Evolutionary conservation across 2,888 invertebrate species (phyloP).

Genomic region (Macaria liturata): DNA sequence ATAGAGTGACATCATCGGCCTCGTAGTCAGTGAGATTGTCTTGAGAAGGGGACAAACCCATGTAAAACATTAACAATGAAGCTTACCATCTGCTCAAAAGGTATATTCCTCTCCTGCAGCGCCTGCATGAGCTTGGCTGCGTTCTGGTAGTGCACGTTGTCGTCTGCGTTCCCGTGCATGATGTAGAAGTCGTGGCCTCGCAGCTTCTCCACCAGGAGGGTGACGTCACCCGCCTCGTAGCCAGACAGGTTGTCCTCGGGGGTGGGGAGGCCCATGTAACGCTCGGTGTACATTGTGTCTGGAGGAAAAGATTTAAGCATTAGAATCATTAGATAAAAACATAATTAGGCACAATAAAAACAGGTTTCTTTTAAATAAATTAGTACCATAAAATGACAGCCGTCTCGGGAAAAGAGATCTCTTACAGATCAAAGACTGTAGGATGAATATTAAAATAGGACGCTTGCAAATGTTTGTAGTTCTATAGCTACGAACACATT

Average conservation of each 20-base stretch:
- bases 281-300: conserved; percentile 96
- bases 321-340: too few species aligned
- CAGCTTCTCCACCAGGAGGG: conserved; percentile 86
- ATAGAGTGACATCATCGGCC: conserved; percentile 87
- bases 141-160: conserved; percentile 95
- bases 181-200: conserved; percentile 89
- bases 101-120: conserved; percentile 88
- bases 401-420: too few species aligned
- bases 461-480: too few species aligned
- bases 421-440: too few species aligned
- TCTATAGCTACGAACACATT: too few species aligned
- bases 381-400: too few species aligned
- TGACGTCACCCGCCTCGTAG: conserved; percentile 90
- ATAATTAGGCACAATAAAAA: too few species aligned
- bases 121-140: conserved; percentile 90
- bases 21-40: conserved; percentile 90
- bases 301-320: not conserved
- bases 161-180: conserved; percentile 95
- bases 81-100: conserved; percentile 92
- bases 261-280: conserved; percentile 94
- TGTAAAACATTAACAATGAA: not conserved
- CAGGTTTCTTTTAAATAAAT: too few species aligned
- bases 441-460: too few species aligned
- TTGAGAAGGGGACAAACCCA: conserved; percentile 90
- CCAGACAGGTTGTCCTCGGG: conserved; percentile 87